A percentile compares a stretch with the other conserved stretches of the same genome.
phyloP scores from a whole-genome alignment of 2,797 vertebrate genomes.

The Amblyopsis hoosieri region DNA sequence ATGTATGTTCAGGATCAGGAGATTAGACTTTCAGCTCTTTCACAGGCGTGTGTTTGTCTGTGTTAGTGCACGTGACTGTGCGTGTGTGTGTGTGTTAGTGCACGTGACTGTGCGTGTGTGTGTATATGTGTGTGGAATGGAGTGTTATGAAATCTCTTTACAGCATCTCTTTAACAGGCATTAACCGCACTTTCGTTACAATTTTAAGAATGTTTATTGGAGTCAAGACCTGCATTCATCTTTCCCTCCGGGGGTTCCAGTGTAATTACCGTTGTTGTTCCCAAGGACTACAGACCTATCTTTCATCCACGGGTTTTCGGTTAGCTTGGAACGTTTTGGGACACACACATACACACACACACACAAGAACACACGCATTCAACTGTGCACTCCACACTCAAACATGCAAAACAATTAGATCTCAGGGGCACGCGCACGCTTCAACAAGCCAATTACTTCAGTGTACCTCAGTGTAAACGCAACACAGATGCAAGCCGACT shows the following conservation, averaged over 20 bases:
- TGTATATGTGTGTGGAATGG: no score
- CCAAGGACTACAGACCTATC: constrained; percentile 10
- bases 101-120: no score
- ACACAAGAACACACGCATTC: not conserved
- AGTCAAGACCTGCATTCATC: constrained; percentile 13
- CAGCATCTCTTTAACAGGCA: not conserved
- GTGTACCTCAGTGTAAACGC: no score
- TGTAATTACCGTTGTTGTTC: constrained; percentile 24
- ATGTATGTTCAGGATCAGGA: no score
- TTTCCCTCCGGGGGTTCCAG: constrained; percentile 2
- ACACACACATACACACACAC: constrained; percentile 8
- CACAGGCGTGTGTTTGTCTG: no score
- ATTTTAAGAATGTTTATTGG: constrained; percentile 21
- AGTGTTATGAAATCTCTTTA: constrained; percentile 7
- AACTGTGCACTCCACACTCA: not conserved
- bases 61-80: no score
- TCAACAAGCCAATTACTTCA: no score
- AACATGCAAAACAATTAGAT: no score
- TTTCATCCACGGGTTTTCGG: constrained; percentile 11
- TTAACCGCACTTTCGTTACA: constrained; percentile 17
- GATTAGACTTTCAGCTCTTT: no score
- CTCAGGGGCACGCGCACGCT: no score
- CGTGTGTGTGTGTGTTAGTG: no score
- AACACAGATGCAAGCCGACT: no score
- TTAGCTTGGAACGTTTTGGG: constrained; percentile 46